A percentile compares a stretch with the other conserved stretches of the same genome.
phyloP scores from a whole-genome alignment of 2,113 vertebrate genomes.

The Connochaetes taurinus region DNA sequence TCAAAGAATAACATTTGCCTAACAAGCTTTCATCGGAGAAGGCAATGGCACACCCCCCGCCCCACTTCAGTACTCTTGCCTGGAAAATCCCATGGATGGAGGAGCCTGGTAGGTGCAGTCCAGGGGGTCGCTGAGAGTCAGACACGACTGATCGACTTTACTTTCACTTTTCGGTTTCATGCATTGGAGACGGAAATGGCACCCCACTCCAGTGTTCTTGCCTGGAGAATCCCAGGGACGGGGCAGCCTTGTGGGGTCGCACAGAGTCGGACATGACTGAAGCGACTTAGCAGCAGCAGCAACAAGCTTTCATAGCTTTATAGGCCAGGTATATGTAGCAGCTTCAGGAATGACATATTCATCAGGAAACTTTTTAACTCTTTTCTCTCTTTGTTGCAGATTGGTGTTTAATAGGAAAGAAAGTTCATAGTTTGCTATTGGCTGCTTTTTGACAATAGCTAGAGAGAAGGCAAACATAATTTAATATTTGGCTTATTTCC shows the following conservation, averaged over 20 bases:
- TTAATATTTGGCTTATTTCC: background rate
- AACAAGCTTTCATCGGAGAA: background rate
- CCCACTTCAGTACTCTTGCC: no score
- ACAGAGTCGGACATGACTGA: no score
- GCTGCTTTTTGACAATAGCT: conserved; percentile 16
- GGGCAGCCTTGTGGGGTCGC: no score
- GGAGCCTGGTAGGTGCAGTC: no score
- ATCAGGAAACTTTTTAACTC: background rate
- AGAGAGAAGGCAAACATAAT: background rate
- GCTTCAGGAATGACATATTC: background rate
- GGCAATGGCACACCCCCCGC: accelerated
- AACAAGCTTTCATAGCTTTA: background rate
- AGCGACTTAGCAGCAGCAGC: no score
- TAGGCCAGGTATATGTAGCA: background rate
- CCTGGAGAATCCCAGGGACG: no score
- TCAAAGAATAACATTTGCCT: background rate
- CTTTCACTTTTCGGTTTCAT: no score
- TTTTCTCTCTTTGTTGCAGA: background rate
- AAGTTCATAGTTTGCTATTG: background rate
- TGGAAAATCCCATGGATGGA: no score
- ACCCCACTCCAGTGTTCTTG: no score
- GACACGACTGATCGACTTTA: no score
- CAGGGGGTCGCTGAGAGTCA: no score
- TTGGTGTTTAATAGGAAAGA: background rate
- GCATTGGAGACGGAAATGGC: no score